phyloP scores from a whole-genome alignment of 2,113 vertebrate genomes.

The Perca flavescens region DNA sequence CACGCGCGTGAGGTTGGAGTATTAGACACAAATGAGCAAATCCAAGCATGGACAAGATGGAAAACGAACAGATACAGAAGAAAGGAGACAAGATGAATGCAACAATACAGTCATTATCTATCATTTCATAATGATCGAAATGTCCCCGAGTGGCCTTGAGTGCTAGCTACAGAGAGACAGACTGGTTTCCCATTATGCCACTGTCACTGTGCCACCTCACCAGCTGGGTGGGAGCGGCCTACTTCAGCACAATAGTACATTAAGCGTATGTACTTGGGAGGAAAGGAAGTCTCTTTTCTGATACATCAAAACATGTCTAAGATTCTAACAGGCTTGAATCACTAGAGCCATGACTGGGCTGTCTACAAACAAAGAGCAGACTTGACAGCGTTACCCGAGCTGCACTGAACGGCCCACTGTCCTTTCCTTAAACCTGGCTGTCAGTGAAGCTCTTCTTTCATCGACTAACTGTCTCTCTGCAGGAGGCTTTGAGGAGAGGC shows the following conservation, averaged over 20 bases:
- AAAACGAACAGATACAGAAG: background rate
- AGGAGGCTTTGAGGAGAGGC: conserved; percentile 49
- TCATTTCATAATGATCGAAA: background rate
- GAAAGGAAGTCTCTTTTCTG: background rate
- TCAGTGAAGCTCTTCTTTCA: conserved; percentile 72
- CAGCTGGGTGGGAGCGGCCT: conserved; percentile 64
- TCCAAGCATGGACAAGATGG: background rate
- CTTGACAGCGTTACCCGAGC: background rate
- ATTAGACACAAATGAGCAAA: background rate
- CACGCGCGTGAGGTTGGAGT: background rate
- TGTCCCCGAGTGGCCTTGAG: background rate
- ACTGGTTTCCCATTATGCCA: conserved; percentile 6
- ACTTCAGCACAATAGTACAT: conserved; percentile 34
- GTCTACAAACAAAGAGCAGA: conserved; percentile 29
- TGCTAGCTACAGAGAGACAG: background rate
- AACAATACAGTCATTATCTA: background rate
- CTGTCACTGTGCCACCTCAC: conserved; percentile 52
- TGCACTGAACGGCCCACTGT: conserved; percentile 22
- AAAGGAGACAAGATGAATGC: background rate
- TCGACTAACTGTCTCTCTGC: conserved; percentile 76
- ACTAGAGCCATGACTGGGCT: background rate
- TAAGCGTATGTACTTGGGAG: background rate
- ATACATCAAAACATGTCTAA: background rate
- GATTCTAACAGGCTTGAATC: background rate
- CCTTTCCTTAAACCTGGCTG: conserved; percentile 35